Conservation (phyloP, 2,113 vertebrate species). For the Sitta europaea region DNA sequence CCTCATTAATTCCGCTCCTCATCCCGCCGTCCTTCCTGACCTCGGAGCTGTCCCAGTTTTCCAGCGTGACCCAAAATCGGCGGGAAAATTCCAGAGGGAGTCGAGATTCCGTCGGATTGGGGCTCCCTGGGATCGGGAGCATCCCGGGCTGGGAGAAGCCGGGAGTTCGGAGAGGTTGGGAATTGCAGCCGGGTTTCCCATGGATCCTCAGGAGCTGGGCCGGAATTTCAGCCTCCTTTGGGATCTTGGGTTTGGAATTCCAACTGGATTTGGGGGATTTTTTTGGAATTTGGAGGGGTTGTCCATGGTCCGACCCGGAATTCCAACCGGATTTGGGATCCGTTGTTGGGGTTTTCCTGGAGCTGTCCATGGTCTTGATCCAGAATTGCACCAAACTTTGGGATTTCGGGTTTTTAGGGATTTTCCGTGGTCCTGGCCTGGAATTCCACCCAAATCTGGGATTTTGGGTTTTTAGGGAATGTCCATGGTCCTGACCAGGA, state of each 20-base stretch:
- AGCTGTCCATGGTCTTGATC: background rate
- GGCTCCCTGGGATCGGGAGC: accelerated
- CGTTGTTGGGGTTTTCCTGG: too few species aligned
- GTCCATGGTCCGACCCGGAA: too few species aligned
- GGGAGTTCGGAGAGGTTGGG: background rate
- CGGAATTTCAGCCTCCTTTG: accelerated
- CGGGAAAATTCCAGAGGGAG: background rate
- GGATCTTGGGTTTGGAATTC: background rate
- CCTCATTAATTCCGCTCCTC: background rate
- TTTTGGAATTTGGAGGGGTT: too few species aligned
- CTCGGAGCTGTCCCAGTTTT: background rate
- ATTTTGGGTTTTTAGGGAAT: background rate
- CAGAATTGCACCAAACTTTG: background rate
- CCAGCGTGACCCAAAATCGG: background rate
- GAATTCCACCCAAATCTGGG: accelerated
- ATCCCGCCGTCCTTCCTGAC: background rate
- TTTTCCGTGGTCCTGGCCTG: background rate
- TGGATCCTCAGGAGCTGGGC: accelerated
- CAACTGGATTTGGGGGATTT: background rate
- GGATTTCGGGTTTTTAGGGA: background rate
- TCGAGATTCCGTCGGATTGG: accelerated
- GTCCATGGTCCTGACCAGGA: accelerated
- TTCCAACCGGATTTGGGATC: accelerated
- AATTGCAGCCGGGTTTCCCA: background rate
- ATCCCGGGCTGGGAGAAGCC: accelerated